Evolutionary conservation across 2,113 vertebrate genomes (phyloP), one percentile per base, ranked within the genome.

Genomic region (Hyperoodon ampullatus): DNA sequence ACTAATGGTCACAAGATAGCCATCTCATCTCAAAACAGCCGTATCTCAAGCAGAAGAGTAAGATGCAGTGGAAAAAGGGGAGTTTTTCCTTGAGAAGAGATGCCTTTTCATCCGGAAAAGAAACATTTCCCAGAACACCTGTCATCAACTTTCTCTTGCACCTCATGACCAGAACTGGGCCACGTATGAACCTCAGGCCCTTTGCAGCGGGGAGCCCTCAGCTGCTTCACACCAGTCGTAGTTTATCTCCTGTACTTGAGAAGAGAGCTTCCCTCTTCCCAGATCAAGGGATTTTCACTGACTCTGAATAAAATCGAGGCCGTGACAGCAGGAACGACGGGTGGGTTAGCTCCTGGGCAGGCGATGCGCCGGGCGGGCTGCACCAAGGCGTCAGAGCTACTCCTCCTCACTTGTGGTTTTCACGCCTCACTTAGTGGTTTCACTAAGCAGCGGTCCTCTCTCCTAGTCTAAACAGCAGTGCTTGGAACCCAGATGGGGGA

Each of bases 121-220:
- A 44, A 58, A 4, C 14, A 8, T 92, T 60, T 50, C 50, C 65
- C 21, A 28, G 39, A 47, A n/a, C 15, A 15, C 12, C 10, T 8
- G 6, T n/a, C 11, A 16, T 11, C 11, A 6, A 6, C 44, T 28
- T 65, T 66, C 14, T 33, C 60, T 30, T 9, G 24, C 1, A 60
- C 14, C 35, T 15, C 47, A 6, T 0, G 21, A 35, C 35, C 39
- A n/a, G n/a, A 33, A 2, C n/a, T 14, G 26, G 44, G n/a, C 81
- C 33, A 3, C 0, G 74, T 1, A 33, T 7, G 28, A 2, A 0
- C 30, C 14, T 2, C 4, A 19, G 21, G 35, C 35, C 23, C 7
- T 2, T 2, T 39, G 30, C 23, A 2, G 30, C 4, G 7, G 12
- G 53, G 53, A 61, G 6, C 8, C 16, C 33, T 0, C 0, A 0